Evolutionary conservation across 35 echinoderm and acorn worm genomes (phyloP).

Genomic region (Patiria miniata): DNA sequence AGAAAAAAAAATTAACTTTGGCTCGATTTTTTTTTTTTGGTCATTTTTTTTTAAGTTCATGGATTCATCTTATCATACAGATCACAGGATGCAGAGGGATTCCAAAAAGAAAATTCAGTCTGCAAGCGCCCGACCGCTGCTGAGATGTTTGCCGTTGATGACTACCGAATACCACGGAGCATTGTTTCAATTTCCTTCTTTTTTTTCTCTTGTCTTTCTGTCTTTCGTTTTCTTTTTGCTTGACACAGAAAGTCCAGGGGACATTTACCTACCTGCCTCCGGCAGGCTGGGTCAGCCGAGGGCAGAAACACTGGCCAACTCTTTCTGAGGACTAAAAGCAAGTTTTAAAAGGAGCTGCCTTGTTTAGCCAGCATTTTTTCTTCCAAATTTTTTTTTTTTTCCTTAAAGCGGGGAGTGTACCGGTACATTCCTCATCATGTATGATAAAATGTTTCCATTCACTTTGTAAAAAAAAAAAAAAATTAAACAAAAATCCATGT

Average conservation of each 20-base stretch:
- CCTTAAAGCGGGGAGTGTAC: background rate
- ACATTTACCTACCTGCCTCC: background rate
- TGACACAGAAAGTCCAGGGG: background rate
- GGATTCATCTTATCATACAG: conserved; percentile 26
- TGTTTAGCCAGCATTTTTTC: background rate
- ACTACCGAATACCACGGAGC: too few species aligned
- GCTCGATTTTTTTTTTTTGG: background rate
- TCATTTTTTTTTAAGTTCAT: background rate
- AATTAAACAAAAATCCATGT: too few species aligned
- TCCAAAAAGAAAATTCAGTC: too few species aligned
- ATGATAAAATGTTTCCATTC: conserved; percentile 7
- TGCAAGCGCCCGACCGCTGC: too few species aligned
- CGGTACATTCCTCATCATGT: conserved; percentile 2
- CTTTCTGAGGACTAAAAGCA: too few species aligned
- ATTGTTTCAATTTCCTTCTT: background rate
- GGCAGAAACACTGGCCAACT: too few species aligned
- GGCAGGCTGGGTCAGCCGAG: background rate
- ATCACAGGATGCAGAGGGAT: background rate
- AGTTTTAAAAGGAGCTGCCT: background rate
- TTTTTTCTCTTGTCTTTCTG: background rate
- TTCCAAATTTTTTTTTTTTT: background rate
- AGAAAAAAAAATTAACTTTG: background rate
- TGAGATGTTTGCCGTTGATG: too few species aligned
- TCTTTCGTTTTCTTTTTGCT: background rate
- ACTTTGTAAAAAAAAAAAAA: too few species aligned